Evolutionary conservation across 1,140 invertebrate genomes (phyloP).

Genomic region (Chrysopa pallens): DNA sequence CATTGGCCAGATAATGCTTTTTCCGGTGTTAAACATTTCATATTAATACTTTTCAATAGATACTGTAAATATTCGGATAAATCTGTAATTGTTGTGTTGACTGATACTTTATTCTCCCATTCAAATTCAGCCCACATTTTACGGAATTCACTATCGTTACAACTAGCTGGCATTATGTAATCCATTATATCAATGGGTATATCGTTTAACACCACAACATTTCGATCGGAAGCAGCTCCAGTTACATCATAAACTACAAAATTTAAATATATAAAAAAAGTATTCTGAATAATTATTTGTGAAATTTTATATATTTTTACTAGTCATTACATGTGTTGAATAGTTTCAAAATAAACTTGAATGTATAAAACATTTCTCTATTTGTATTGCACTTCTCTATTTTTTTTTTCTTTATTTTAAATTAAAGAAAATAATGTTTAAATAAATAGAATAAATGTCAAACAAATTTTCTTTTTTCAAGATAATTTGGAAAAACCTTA

Average conservation of each 20-base stretch:
- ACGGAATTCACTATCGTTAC: conserved; percentile 89
- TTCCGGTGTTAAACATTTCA: conserved; percentile 96
- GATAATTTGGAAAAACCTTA: too few relatives aligned
- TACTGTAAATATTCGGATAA: conserved; percentile 86
- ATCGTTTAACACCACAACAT: conserved; percentile 96
- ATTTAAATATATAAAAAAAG: too few relatives aligned
- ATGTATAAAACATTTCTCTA: too few relatives aligned
- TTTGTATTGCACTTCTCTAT: too few relatives aligned
- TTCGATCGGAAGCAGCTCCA: conserved; percentile 82
- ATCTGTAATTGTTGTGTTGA: conserved; percentile 88
- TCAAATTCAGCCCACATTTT: conserved; percentile 99
- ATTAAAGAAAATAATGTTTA: too few relatives aligned
- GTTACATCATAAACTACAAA: conserved; percentile 80
- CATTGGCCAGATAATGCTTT: conserved; percentile 92
- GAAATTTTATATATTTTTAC: too few relatives aligned
- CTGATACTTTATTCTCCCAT: conserved; percentile 99
- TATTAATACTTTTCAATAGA: conserved; percentile 88
- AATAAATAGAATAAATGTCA: too few relatives aligned
- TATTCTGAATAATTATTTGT: too few relatives aligned
- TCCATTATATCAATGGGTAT: conserved; percentile 99
- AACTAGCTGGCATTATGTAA: conserved; percentile 94
- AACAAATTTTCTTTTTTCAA: too few relatives aligned
- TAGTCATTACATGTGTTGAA: too few relatives aligned
- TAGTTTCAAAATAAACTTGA: too few relatives aligned
- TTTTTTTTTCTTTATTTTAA: too few relatives aligned